phyloP scores from a whole-genome alignment of 2,888 invertebrate genomes.

The Chymomyza fuscimana region DNA sequence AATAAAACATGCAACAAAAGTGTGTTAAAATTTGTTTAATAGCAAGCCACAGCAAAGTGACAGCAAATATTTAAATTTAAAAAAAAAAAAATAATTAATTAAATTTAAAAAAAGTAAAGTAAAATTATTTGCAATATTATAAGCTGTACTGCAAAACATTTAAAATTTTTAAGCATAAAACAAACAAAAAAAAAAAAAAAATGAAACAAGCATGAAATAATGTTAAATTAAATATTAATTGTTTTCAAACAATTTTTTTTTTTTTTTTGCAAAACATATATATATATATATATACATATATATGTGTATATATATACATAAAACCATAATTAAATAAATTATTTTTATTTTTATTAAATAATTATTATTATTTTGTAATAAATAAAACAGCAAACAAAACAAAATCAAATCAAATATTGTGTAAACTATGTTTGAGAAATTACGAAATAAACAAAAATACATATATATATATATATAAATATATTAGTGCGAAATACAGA shows the following conservation, averaged over 20 bases:
- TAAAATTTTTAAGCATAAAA: not conserved
- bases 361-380: constrained; percentile 64
- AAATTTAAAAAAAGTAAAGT: not conserved
- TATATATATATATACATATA: constrained; percentile 14
- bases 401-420: not conserved
- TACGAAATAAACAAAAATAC: no score
- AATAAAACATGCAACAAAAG: not conserved
- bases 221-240: not conserved
- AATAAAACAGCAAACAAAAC: constrained; percentile 38
- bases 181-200: not conserved
- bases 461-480: no score
- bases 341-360: constrained; percentile 65
- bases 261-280: not conserved
- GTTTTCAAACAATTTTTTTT: constrained; percentile 1
- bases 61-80: not conserved
- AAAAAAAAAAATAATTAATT: not conserved
- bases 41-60: no score
- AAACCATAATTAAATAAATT: constrained; percentile 68
- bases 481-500: no score
- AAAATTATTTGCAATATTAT: not conserved
- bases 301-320: constrained; percentile 41
- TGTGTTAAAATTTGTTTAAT: not conserved
- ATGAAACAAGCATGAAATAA: no score
- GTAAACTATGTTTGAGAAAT: no score
- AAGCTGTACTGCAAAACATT: not conserved